Evolutionary conservation across 2,888 invertebrate genomes (phyloP).

Genomic region (Smittia sp.): DNA sequence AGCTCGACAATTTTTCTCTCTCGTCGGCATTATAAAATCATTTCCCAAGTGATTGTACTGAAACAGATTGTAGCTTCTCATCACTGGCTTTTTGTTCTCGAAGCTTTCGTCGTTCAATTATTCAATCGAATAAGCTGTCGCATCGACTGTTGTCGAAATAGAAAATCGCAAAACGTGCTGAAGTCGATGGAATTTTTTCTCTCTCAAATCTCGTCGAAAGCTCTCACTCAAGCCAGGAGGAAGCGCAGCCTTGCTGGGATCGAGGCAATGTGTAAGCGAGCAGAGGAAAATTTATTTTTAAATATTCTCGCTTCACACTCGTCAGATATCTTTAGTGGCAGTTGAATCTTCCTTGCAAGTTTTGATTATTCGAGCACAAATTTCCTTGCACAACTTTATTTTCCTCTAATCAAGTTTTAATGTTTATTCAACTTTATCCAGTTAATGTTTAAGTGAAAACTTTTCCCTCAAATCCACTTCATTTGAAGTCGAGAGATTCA

Average conservation of each 20-base stretch:
- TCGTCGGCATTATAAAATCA: too few species aligned
- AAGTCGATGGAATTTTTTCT: too few species aligned
- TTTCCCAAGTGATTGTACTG: too few species aligned
- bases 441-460: too few species aligned
- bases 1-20: too few species aligned
- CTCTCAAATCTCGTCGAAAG: background rate
- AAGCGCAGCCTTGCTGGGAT: background rate
- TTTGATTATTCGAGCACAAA: too few species aligned
- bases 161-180: background rate
- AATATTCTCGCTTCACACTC: background rate
- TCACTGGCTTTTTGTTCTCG: background rate
- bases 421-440: background rate
- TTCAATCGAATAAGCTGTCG: background rate
- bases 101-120: background rate
- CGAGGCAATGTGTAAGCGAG: constrained; percentile 28
- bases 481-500: too few species aligned
- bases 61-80: too few species aligned
- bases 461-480: too few species aligned
- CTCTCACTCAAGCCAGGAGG: background rate
- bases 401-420: background rate
- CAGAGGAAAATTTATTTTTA: background rate
- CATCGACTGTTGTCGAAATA: background rate
- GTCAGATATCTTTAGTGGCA: background rate
- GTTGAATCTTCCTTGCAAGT: background rate
- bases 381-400: background rate